A percentile compares a stretch with the other conserved stretches of the same genome.
Evolutionary conservation across 2,113 vertebrate species (phyloP).

Genomic region (Albula goreensis): DNA sequence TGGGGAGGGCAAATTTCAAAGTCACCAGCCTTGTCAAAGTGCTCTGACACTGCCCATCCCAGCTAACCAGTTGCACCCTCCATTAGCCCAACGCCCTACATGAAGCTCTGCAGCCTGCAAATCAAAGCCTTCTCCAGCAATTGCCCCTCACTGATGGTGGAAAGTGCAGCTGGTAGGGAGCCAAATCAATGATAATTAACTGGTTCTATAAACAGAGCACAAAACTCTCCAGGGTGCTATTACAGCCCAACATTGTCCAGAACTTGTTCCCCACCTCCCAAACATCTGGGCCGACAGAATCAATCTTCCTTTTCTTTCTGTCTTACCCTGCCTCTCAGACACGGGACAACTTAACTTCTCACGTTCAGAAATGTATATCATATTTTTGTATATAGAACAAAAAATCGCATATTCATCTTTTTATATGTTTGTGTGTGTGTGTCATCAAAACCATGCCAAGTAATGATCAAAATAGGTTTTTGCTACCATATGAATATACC

Average conservation of each 20-base stretch:
- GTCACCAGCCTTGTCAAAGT: constrained; percentile 20
- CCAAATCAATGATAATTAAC: constrained; percentile 73
- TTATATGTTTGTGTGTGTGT: constrained; percentile 16
- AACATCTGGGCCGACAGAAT: constrained; percentile 59
- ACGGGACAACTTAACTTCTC: constrained; percentile 13
- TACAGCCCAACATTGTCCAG: constrained; percentile 65
- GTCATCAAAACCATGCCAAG: not conserved
- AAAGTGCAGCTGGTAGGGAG: constrained; percentile 57
- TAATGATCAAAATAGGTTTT: constrained; percentile 30
- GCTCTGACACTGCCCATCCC: constrained; percentile 20
- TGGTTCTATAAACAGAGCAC: constrained; percentile 60
- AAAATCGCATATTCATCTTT: constrained; percentile 26
- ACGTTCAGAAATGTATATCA: constrained; percentile 23
- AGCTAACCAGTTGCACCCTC: constrained; percentile 8
- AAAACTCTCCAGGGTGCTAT: constrained; percentile 60
- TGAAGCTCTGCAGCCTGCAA: constrained; percentile 40
- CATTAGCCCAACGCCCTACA: constrained; percentile 37
- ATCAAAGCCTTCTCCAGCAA: constrained; percentile 50
- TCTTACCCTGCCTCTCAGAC: constrained; percentile 18
- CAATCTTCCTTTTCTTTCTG: constrained; percentile 53
- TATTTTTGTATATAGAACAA: constrained; percentile 20
- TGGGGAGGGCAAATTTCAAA: constrained; percentile 13
- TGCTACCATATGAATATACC: constrained; percentile 9
- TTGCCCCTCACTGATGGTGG: constrained; percentile 44
- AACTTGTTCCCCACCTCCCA: constrained; percentile 49